Evolutionary conservation across 64 coral and sea anemone species (phyloP).

Genomic region (Cladopsammia gracilis): DNA sequence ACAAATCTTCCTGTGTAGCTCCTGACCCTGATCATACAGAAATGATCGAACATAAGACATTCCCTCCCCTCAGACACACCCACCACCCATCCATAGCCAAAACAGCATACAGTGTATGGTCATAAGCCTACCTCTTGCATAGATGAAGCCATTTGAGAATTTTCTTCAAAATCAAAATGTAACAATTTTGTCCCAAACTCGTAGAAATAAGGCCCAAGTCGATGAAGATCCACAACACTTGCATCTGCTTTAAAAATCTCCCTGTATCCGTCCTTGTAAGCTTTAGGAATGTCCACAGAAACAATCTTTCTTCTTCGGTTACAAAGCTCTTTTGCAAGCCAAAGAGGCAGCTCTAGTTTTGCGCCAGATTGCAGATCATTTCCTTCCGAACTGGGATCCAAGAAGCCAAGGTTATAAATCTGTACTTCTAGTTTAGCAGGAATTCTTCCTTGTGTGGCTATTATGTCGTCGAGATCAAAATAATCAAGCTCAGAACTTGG

Average conservation of each 20-base stretch:
- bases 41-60: too few species aligned
- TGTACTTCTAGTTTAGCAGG: constrained; percentile 85
- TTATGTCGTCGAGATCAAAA: constrained; percentile 85
- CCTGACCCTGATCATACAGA: too few species aligned
- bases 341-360: constrained; percentile 87
- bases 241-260: constrained; percentile 95
- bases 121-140: constrained; percentile 81
- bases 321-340: constrained; percentile 95
- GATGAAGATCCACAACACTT: constrained; percentile 88
- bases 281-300: constrained; percentile 86
- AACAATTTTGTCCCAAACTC: constrained; percentile 94
- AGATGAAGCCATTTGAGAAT: constrained; percentile 78
- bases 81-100: too few species aligned
- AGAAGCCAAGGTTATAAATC: constrained; percentile 92
- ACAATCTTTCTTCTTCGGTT: constrained; percentile 82
- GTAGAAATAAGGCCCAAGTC: constrained; percentile 89
- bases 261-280: constrained; percentile 85
- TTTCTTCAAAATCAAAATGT: constrained; percentile 90
- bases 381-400: constrained; percentile 88
- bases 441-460: constrained; percentile 87
- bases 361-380: constrained; percentile 72
- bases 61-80: too few species aligned
- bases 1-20: too few species aligned
- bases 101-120: too few species aligned
- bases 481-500: constrained; percentile 88